Conservation (phyloP, 2,888 invertebrate species). For the Drosophila formosana region DNA sequence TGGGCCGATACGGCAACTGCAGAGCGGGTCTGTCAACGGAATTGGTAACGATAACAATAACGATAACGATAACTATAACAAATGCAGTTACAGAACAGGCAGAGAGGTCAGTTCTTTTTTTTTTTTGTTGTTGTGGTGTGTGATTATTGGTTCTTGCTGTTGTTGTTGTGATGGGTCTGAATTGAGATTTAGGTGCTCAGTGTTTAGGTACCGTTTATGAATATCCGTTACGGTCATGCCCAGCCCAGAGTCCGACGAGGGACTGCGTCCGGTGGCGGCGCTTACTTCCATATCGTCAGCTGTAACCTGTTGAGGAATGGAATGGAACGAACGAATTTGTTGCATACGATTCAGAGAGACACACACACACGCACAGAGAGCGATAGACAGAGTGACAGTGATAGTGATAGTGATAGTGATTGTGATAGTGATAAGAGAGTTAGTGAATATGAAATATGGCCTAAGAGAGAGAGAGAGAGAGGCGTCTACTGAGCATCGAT, state of each 20-base stretch:
- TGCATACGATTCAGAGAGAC: slow-evolving; percentile 72
- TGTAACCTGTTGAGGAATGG: slow-evolving; percentile 83
- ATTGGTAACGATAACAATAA: slow-evolving; percentile 32
- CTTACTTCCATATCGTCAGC: slow-evolving; percentile 85
- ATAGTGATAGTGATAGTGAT: slow-evolving; percentile 20
- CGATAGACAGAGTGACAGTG: slow-evolving; percentile 17
- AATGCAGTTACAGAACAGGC: slow-evolving; percentile 39
- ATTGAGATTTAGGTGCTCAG: slow-evolving; percentile 36
- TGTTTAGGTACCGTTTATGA: slow-evolving; percentile 87
- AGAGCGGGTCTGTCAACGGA: slow-evolving; percentile 82
- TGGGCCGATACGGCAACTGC: slow-evolving; percentile 85
- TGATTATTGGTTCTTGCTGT: slow-evolving; percentile 33
- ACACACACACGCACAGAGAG: slow-evolving; percentile 35
- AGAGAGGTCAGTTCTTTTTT: slow-evolving; percentile 50
- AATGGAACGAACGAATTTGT: slow-evolving; percentile 74
- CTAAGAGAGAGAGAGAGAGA: slow-evolving; percentile 9
- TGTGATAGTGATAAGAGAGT: slow-evolving; percentile 12
- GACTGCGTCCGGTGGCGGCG: slow-evolving; percentile 90
- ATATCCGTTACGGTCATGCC: slow-evolving; percentile 94
- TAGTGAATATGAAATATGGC: too few relatives aligned
- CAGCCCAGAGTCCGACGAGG: slow-evolving; percentile 97
- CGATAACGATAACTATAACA: slow-evolving; percentile 22
- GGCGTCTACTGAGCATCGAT: slow-evolving; percentile 11
- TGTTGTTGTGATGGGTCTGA: slow-evolving; percentile 29
- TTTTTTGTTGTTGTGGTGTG: not conserved